These are phyloP conservation scores for Capreolus pygargus DNA, from an alignment of 2,113 vertebrate species.

Conservation along the genomic window DNA sequence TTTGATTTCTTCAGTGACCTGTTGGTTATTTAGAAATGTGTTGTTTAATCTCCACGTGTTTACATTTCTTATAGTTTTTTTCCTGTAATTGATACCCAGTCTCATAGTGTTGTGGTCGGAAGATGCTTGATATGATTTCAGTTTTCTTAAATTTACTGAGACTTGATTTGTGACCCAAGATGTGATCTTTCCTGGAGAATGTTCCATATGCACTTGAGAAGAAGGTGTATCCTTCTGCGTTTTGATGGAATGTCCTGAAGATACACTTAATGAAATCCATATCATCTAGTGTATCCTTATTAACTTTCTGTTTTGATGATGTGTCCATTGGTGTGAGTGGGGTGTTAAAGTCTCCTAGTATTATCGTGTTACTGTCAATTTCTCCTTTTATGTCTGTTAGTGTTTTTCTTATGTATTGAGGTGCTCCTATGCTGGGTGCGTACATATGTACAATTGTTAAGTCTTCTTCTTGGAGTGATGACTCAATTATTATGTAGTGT, in stretches of 20 bases:
- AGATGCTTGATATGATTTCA: neutral
- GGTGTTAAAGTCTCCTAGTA: neutral
- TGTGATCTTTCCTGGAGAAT: neutral
- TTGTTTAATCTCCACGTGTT: neutral
- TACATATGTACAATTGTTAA: neutral
- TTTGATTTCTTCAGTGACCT: neutral
- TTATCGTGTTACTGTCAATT: neutral
- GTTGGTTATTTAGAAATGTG: neutral
- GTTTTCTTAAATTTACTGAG: neutral
- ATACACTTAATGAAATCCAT: neutral
- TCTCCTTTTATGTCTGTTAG: neutral
- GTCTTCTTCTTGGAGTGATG: neutral
- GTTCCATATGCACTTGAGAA: neutral
- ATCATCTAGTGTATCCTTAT: neutral
- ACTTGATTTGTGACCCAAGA: neutral
- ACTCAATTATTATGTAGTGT: neutral
- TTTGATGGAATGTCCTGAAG: neutral
- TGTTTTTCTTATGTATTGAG: neutral
- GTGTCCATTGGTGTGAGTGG: neutral
- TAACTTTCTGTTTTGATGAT: neutral
- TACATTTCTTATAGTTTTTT: neutral
- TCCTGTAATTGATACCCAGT: neutral
- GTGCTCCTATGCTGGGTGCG: neutral
- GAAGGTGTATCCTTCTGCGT: neutral
- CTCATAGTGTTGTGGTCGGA: fast-evolving